Evolutionary conservation across 2,797 vertebrate genomes (phyloP), one percentile per base, ranked within the genome.

Genomic region (Microchirus variegatus): DNA sequence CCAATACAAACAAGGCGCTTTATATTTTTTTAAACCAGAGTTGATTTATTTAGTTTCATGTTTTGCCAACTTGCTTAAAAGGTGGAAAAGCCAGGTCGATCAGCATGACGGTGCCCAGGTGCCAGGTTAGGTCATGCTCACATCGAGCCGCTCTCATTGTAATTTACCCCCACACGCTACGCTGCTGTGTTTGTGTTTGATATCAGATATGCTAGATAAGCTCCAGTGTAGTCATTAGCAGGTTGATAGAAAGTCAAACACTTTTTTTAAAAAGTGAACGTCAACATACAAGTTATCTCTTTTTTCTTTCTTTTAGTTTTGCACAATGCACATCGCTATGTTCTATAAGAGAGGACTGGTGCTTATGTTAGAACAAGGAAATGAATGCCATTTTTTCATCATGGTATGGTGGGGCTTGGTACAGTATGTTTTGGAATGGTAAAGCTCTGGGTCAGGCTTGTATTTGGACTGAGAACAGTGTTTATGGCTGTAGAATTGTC

Each of bases 21-120:
- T 31, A 6, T 31, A 6, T 31, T 31, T 31, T 87, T 84, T 89
- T n/a, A 17, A 37, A 75, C 90, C 89, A 89, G 84, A 80, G 89
- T 89, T 86, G 84, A 88, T 93, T 89, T 91, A 83, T 91, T 89
- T 91, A 81, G 83, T 70, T 86, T 87, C 57, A 70, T 72, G 83
- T 90, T 88, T 89, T 90, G 87, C 87, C 86, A 91, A 90, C 83
- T 87, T 91, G 88, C 86, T 89, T 88, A 86, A 85, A 88, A 87
- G 75, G 89, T 90, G 85, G 67, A 90, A 90, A 91, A 80, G 90
- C 93, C 89, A 92, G 91, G 87, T 85, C 82, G 83, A 83, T 81
- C 89, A 88, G 90, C 91, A 91, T 93, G 91, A 93, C 91, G 82
- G 86, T 83, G 80, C 78, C 48, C 70, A 83, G 78, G 83, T 84